phyloP scores from a whole-genome alignment of 2,113 vertebrate genomes.

The Pomatostomus ruficeps region DNA sequence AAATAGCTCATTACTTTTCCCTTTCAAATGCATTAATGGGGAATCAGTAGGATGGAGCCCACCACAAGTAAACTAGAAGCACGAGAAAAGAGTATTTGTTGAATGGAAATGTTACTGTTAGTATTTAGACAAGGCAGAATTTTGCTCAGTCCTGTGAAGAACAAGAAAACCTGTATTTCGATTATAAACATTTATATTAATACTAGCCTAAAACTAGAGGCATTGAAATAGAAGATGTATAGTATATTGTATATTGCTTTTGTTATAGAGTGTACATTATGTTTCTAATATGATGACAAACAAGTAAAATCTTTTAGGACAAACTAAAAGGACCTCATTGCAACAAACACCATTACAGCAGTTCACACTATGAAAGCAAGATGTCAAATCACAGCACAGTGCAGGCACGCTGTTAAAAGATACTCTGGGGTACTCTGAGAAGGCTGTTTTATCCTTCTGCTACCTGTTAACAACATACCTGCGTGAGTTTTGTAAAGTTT shows the following conservation, averaged over 20 bases:
- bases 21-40: slow-evolving; percentile 16
- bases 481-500: slow-evolving; percentile 11
- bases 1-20: slow-evolving; percentile 8
- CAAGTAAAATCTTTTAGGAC: slow-evolving; percentile 18
- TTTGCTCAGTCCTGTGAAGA: slow-evolving; percentile 37
- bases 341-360: background rate
- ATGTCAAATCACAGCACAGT: background rate
- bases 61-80: slow-evolving; percentile 6
- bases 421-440: background rate
- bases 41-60: background rate
- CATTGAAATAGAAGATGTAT: slow-evolving; percentile 28
- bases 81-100: background rate
- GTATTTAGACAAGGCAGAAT: slow-evolving; percentile 26
- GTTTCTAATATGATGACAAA: slow-evolving; percentile 37
- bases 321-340: slow-evolving; percentile 21
- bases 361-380: background rate
- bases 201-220: slow-evolving; percentile 32
- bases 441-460: background rate
- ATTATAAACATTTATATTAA: slow-evolving; percentile 50
- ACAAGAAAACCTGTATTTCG: slow-evolving; percentile 26
- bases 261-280: slow-evolving; percentile 30
- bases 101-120: background rate
- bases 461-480: background rate
- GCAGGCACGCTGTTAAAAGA: background rate
- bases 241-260: slow-evolving; percentile 68